Evolutionary conservation across 2,888 invertebrate genomes (phyloP).

Genomic region (Holacanthella duospinosa): DNA sequence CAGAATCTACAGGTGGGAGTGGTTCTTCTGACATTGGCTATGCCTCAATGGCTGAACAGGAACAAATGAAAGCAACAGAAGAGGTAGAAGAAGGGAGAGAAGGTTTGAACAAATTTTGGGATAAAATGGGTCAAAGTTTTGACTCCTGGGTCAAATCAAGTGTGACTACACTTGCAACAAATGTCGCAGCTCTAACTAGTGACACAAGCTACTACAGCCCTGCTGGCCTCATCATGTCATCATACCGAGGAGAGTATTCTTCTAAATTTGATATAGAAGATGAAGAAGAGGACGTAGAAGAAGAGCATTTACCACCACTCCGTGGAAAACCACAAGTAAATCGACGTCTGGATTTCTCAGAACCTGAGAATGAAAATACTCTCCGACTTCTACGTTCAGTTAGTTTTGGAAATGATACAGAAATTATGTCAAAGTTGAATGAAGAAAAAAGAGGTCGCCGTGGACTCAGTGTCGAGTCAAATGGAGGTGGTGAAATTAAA

Average conservation of each 20-base stretch:
- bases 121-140: conserved; percentile 37
- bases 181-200: conserved; percentile 28
- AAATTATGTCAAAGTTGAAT: conserved; percentile 46
- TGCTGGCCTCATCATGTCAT: conserved; percentile 31
- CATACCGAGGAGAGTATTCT: conserved; percentile 28
- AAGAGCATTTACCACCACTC: conserved; percentile 23
- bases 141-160: conserved; percentile 38
- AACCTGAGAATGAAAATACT: conserved; percentile 23
- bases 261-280: conserved; percentile 19
- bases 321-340: conserved; percentile 9
- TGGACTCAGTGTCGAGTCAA: conserved; percentile 30
- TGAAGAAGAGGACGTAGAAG: conserved; percentile 24
- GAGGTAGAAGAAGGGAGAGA: conserved; percentile 9
- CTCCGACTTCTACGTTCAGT: conserved; percentile 47
- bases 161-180: conserved; percentile 25
- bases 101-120: conserved; percentile 28
- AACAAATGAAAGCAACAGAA: conserved; percentile 29
- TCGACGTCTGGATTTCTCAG: conserved; percentile 23
- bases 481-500: conserved; percentile 32
- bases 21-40: conserved; percentile 44
- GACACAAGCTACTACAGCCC: conserved; percentile 35
- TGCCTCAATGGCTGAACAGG: conserved; percentile 45
- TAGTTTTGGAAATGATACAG: conserved; percentile 69
- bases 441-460: conserved; percentile 23
- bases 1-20: conserved; percentile 28